Percentiles rank a stretch among this genome's conserved stretches.
Conservation (phyloP, 2,888 invertebrate species). For the Pogonocherus hispidulus region DNA sequence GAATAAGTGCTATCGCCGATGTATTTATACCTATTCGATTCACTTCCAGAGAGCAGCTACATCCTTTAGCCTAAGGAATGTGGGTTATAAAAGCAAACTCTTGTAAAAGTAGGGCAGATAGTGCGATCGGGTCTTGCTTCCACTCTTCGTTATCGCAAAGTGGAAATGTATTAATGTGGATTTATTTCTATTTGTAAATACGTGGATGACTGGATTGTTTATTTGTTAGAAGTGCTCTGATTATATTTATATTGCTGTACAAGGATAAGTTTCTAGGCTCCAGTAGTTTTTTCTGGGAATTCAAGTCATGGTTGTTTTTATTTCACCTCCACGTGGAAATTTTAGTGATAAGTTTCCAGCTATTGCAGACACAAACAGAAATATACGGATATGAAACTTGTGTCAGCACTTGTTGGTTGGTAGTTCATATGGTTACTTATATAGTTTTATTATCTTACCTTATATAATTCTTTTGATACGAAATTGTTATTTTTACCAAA, state of each 20-base stretch:
- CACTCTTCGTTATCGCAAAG: background rate
- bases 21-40: background rate
- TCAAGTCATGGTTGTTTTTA: background rate
- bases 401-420: no score
- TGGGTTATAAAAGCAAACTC: constrained; percentile 1
- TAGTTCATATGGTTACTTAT: no score
- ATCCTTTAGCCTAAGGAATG: background rate
- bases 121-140: background rate
- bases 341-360: no score
- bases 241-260: background rate
- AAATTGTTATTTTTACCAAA: no score
- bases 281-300: background rate
- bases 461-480: no score
- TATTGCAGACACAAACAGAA: no score
- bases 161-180: background rate
- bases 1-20: no score
- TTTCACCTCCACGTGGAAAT: no score
- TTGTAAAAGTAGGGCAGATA: background rate
- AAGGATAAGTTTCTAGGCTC: background rate
- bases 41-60: background rate
- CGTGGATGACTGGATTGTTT: background rate
- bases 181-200: background rate
- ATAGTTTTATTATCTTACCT: no score
- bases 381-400: no score
- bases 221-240: no score